Conservation (phyloP, 2,113 vertebrate genomes). For the Xerus inauris region DNA sequence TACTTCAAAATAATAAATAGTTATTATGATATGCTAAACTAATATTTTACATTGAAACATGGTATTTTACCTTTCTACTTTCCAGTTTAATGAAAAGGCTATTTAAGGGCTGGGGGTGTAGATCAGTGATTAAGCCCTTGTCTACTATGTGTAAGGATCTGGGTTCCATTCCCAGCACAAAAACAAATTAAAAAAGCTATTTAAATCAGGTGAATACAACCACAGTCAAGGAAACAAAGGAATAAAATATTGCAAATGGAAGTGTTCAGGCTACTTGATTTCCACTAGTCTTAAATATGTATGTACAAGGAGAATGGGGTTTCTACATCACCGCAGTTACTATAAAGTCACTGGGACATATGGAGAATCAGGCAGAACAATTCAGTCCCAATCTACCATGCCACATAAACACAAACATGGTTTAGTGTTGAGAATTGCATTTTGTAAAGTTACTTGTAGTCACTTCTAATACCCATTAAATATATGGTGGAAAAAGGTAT, state of each 20-base stretch:
- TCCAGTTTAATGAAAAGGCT: conserved; percentile 30
- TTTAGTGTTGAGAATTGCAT: background rate
- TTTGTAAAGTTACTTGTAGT: background rate
- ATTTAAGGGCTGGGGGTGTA: background rate
- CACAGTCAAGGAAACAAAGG: conserved; percentile 15
- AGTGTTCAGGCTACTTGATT: conserved; percentile 8
- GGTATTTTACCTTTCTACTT: conserved; percentile 21
- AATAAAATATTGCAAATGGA: conserved; percentile 37
- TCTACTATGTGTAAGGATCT: background rate
- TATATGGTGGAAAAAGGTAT: background rate
- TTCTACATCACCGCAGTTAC: background rate
- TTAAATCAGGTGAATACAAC: conserved; percentile 47
- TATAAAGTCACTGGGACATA: conserved; percentile 2
- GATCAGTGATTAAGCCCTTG: background rate
- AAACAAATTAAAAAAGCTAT: conserved; percentile 18
- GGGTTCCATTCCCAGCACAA: background rate
- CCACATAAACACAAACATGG: background rate
- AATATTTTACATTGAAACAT: conserved; percentile 9
- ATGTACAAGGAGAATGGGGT: background rate
- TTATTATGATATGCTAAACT: conserved; percentile 67
- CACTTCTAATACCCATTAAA: conserved; percentile 39
- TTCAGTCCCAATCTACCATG: background rate
- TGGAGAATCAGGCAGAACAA: background rate
- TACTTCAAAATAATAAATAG: conserved; percentile 88
- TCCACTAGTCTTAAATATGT: background rate